Conservation (phyloP, 2,113 vertebrate species). For the Atractosteus spatula region DNA sequence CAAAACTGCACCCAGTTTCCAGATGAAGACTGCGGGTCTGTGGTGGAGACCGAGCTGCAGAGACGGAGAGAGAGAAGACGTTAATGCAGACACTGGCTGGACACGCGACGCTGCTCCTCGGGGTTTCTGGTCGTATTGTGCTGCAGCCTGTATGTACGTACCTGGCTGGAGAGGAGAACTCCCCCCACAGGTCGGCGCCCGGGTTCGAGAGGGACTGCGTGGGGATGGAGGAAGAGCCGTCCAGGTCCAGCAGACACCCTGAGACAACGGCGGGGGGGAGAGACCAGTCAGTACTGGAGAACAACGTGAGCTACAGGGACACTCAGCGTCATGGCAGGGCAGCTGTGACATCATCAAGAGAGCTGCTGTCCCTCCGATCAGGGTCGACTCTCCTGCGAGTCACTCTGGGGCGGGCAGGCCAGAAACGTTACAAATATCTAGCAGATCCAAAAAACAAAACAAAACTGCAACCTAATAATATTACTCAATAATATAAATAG, state of each 20-base stretch:
- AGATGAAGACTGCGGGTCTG: conserved; percentile 62
- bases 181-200: conserved; percentile 84
- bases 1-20: conserved; percentile 88
- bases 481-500: neutral
- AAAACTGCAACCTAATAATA: neutral
- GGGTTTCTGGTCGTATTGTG: neutral
- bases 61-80: conserved; percentile 28
- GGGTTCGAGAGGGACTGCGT: conserved; percentile 36
- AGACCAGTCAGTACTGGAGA: neutral
- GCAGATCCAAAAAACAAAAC: too few species aligned
- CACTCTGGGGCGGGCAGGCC: neutral
- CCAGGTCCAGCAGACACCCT: conserved; percentile 64
- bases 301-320: too few species aligned
- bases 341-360: too few species aligned
- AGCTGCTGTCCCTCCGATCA: too few species aligned
- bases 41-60: conserved; percentile 49
- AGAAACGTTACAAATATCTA: neutral
- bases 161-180: conserved; percentile 85
- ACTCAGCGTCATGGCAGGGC: too few species aligned
- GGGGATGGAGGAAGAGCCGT: conserved; percentile 60
- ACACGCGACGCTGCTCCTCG: conserved; percentile 21
- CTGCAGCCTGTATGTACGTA: conserved; percentile 46
- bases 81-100: conserved; percentile 10
- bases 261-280: neutral
- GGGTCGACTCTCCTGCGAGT: too few species aligned